A percentile compares a stretch with the other conserved stretches of the same genome.
Evolutionary conservation across 2,888 invertebrate genomes (phyloP).

Genomic region (Acanthacorydalis orientalis): DNA sequence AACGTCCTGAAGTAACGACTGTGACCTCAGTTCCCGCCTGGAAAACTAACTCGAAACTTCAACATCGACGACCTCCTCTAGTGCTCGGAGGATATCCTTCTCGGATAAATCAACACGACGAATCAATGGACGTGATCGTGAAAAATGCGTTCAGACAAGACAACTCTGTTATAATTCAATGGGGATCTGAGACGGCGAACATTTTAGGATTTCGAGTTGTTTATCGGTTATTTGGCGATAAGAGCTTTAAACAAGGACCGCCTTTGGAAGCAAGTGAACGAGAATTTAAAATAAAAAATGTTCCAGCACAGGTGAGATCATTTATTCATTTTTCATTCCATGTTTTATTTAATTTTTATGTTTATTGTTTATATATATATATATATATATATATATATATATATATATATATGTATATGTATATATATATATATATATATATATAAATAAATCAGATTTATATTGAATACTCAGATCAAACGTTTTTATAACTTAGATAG

Average conservation of each 20-base stretch:
- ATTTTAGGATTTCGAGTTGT: conserved; percentile 81
- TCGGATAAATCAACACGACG: conserved; percentile 37
- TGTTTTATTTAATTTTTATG: neutral
- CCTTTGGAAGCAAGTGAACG: conserved; percentile 77
- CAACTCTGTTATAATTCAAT: conserved; percentile 75
- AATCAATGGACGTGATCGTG: conserved; percentile 61
- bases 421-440: too few species aligned
- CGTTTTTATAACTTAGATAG: too few species aligned
- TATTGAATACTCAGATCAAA: too few species aligned
- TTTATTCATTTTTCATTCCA: neutral
- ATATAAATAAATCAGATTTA: too few species aligned
- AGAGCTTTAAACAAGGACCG: conserved; percentile 78
- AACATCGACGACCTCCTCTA: conserved; percentile 48
- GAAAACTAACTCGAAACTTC: conserved; percentile 19
- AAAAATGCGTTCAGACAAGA: conserved; percentile 75
- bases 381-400: too few species aligned
- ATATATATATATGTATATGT: too few species aligned
- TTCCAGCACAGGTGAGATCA: conserved; percentile 62
- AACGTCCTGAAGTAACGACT: conserved; percentile 3
- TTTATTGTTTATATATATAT: too few species aligned
- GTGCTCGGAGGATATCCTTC: conserved; percentile 54
- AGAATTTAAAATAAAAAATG: conserved; percentile 85
- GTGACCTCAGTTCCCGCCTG: conserved; percentile 18
- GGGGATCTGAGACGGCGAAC: conserved; percentile 77
- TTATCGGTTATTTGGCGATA: conserved; percentile 77